Percentiles rank a stretch among this genome's conserved stretches.
These are phyloP conservation scores for Perizoma flavofasciatum DNA, from an alignment of 2,888 invertebrate genomes.

Conservation along the genomic window DNA sequence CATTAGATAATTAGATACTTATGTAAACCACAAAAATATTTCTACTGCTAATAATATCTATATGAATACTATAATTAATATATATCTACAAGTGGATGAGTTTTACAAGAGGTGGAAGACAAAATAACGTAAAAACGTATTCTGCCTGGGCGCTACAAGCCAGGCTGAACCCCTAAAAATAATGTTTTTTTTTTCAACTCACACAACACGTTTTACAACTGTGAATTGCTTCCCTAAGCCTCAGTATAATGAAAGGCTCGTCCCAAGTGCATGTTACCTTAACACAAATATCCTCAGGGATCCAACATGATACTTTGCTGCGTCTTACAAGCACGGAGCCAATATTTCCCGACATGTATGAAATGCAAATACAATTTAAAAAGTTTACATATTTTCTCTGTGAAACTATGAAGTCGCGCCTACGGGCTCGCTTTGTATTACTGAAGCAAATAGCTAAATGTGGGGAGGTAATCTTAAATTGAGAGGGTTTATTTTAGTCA, in stretches of 20 bases:
- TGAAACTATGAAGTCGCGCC: conserved; percentile 69
- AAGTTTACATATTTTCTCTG: conserved; percentile 77
- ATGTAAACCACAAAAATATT: too few species aligned
- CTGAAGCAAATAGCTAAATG: conserved; percentile 26
- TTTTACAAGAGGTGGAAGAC: too few species aligned
- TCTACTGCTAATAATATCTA: too few species aligned
- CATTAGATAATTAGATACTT: too few species aligned
- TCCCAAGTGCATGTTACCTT: conserved; percentile 40
- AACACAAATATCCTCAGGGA: conserved; percentile 49
- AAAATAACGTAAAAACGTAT: too few species aligned
- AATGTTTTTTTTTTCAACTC: neutral
- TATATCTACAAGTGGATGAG: too few species aligned
- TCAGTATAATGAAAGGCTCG: conserved; percentile 13
- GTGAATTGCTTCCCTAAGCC: conserved; percentile 11
- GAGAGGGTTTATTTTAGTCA: conserved; percentile 14
- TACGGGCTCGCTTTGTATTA: conserved; percentile 50
- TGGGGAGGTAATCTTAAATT: conserved; percentile 18
- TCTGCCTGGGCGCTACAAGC: too few species aligned
- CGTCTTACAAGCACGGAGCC: conserved; percentile 62
- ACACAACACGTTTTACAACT: conserved; percentile 2
- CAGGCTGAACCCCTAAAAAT: too few species aligned
- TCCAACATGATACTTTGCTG: conserved; percentile 61
- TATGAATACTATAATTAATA: too few species aligned
- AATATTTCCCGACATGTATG: conserved; percentile 76
- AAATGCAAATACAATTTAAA: conserved; percentile 82